phyloP scores from a whole-genome alignment of 2,113 vertebrate genomes.

The Catharus minimus region DNA sequence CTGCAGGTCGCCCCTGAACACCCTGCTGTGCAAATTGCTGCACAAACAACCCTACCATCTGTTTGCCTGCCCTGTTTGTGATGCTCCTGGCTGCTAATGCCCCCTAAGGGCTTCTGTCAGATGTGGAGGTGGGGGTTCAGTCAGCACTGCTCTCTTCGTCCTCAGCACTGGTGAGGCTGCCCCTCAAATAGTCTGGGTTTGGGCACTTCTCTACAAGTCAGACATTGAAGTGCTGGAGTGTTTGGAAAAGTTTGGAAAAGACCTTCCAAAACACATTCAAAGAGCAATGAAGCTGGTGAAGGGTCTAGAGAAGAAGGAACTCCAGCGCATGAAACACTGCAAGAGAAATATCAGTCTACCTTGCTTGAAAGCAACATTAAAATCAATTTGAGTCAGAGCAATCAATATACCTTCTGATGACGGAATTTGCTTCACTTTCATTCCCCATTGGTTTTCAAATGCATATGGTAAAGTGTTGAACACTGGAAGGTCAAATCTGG shows the following conservation, averaged over 20 bases:
- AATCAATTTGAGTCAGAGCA: not conserved
- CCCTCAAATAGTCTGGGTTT: not conserved
- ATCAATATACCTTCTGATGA: not conserved
- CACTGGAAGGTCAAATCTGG: not conserved
- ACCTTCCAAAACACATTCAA: not conserved
- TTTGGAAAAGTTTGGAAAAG: not conserved
- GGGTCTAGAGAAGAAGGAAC: not conserved
- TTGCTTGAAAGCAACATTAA: not conserved
- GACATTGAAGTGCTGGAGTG: not conserved
- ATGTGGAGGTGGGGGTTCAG: fast-evolving
- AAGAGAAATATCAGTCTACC: not conserved
- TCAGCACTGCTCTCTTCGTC: not conserved
- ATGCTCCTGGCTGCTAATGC: not conserved
- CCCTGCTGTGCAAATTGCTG: not conserved
- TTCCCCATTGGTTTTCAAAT: not conserved
- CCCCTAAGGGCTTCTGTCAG: not conserved
- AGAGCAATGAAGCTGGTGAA: not conserved
- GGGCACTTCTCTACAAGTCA: not conserved
- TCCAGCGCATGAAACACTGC: not conserved
- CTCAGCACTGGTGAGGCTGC: not conserved
- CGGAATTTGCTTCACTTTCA: not conserved
- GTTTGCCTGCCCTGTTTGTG: not conserved
- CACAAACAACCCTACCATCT: not conserved
- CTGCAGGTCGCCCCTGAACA: not conserved
- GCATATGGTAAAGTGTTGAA: not conserved